Evolutionary conservation across 2,888 invertebrate species (phyloP).

Genomic region (Xanthostigma xanthostigma): DNA sequence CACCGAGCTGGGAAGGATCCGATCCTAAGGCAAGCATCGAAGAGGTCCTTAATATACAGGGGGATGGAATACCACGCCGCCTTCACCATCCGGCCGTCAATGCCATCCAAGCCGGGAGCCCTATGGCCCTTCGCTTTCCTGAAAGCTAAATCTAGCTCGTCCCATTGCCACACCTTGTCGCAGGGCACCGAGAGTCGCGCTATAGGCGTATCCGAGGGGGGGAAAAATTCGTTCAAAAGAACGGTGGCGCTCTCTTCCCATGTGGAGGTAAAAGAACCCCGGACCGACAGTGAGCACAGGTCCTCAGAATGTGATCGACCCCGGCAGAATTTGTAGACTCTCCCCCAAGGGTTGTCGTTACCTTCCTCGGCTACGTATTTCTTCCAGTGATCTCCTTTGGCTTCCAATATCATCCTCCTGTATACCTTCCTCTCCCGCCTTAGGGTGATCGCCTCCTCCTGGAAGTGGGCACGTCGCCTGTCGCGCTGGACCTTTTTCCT

Average conservation of each 20-base stretch:
- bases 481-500: background rate
- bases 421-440: background rate
- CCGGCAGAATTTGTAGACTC: background rate
- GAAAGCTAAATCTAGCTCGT: background rate
- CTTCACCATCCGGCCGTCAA: background rate
- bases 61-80: background rate
- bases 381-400: background rate
- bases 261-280: background rate
- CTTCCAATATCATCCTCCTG: background rate
- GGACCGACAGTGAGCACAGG: background rate
- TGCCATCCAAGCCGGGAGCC: background rate
- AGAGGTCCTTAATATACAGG: background rate
- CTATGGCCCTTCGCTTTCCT: background rate
- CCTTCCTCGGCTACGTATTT: background rate
- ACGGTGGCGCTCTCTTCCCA: background rate
- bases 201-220: background rate
- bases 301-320: background rate
- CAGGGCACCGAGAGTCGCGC: background rate
- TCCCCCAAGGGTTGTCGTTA: background rate
- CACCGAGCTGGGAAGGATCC: background rate
- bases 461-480: background rate
- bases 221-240: background rate
- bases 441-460: background rate
- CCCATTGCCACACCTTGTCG: background rate
- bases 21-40: background rate